Conservation (phyloP, 1,140 invertebrate genomes). For the Agrilus planipennis region DNA sequence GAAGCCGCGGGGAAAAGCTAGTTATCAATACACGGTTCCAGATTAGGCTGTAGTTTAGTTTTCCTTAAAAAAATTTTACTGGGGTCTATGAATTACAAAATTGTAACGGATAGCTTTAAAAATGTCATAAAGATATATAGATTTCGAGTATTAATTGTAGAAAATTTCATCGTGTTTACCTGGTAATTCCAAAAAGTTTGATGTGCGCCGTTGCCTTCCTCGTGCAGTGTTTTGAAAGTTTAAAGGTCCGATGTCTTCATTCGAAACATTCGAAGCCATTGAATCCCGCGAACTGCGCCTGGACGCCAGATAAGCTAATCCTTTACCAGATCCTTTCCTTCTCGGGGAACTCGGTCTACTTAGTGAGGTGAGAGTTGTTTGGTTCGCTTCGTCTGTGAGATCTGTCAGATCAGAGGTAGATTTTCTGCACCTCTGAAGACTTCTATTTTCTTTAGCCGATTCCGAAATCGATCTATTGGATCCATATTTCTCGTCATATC, state of each 20-base stretch:
- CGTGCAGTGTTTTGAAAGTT: constrained; percentile 63
- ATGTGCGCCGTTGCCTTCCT: constrained; percentile 61
- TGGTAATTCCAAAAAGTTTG: constrained; percentile 77
- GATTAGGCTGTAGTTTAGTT: no score
- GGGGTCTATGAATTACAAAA: no score
- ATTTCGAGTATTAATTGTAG: no score
- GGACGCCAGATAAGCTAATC: constrained; percentile 63
- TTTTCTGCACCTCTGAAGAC: constrained; percentile 40
- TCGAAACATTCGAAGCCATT: constrained; percentile 53
- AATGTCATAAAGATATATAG: no score
- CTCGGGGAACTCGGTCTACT: constrained; percentile 44
- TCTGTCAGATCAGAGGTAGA: constrained; percentile 65
- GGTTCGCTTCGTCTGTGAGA: constrained; percentile 43
- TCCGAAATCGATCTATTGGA: constrained; percentile 29
- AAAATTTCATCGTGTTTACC: no score
- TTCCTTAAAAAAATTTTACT: no score
- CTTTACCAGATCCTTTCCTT: constrained; percentile 48
- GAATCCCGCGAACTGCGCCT: constrained; percentile 57
- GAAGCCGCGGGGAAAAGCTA: no score
- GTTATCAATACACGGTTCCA: no score
- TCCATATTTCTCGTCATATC: constrained; percentile 24
- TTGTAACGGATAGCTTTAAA: no score
- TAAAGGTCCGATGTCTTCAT: constrained; percentile 65
- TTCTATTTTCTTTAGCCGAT: constrained; percentile 9
- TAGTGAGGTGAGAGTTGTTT: constrained; percentile 47